Base-by-base conservation (phyloP, 2,113 vertebrate species). In the Typhlomys cinereus region DNA sequence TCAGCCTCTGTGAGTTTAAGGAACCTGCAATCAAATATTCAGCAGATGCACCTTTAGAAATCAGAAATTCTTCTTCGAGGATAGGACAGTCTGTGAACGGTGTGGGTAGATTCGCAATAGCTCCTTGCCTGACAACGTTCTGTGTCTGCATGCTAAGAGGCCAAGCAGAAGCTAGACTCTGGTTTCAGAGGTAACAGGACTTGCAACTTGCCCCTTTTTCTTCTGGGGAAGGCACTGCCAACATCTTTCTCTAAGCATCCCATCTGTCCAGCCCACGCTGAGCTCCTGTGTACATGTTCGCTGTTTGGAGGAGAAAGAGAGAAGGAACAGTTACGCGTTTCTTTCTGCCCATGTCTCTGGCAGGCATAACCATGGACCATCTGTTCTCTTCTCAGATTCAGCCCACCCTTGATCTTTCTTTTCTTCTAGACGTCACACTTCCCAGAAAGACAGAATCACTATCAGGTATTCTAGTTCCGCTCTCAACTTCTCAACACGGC, bases 381-480 rank as follows among this genome's bases (percentile, higher is more conserved):
- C 98, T 98, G 98, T 96, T 98, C 97, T 95, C 95, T 96, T 95
- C 95, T 96, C 93, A 95, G 94, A 67, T 96, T 97, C 97, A 98
- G 97, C 96, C 97, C 96, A 97, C 95, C 94, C 96, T 97, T 95
- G 96, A 97, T 97, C 96, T 97, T 90, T 75, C 88, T 84, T 95
- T 96, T 93, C 97, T 97, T 97, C 57, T 95, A 97, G 95, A 92
- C 94, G 94, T 97, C 97, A 88, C 94, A 96, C 66, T 97, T 97
- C 89, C 94, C 96, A 96, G 83, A 80, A 95, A 78, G 74, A 83
- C 95, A 71, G 59, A 85, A 73, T 89, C 92, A 87, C 78, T 78
- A 92, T 39, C 52, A 82, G 69, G 75, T 71, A 83, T 85, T 94
- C 69, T 71, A 91, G 61, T 69, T 93, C 89, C 81, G 44, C 36